Evolutionary conservation across 2,888 invertebrate genomes (phyloP), one percentile per base, ranked within the genome.

Genomic region (Drosophila nigricruria): DNA sequence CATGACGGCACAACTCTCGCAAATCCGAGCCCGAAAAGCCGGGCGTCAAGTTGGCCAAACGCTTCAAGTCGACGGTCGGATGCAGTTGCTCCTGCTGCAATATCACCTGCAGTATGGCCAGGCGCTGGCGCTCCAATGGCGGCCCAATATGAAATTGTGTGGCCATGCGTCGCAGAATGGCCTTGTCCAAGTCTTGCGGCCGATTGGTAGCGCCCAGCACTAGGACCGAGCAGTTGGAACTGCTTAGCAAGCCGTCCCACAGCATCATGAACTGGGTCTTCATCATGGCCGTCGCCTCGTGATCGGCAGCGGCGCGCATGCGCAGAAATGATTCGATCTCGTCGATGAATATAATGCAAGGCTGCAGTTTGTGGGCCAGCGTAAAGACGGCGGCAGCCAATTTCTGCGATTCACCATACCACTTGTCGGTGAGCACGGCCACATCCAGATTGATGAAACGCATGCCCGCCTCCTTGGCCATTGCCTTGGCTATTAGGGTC

Each of bases 321-420:
- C 99, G 95, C 81, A 99, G 94, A 93, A 99, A 98, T 14, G 99
- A 98, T 93, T 99, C 99, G 86, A 99, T 99, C 94, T 99, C 99
- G 93, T 99, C 99, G 91, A 98, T 95, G 90, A 98, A 97, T 73
- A 98, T 96, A 52, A 98, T 98, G 89, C 97, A 96, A 0, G 98
- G 98, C 91, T 98, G 97, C 56, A 98, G 93, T 92, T 98, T 98
- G 5, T 95, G 95, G 14, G 99, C 99, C 50, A 99, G 94, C 1
- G 97, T 96, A 93, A 99, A 99, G 0, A 99, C 98, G 1, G 99
- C 99, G 0, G 98, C 96, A 0, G 98, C 98, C 62, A 99, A 93
- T 92, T 99, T 99, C 93, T 99, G 99, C 68, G 98, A 98, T 93
- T 99, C 99, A 0, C 99, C 99, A 90, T 99, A 99, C 99, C 99